phyloP scores from a whole-genome alignment of 1,140 invertebrate species.

The Acromyrmex echinatior region DNA sequence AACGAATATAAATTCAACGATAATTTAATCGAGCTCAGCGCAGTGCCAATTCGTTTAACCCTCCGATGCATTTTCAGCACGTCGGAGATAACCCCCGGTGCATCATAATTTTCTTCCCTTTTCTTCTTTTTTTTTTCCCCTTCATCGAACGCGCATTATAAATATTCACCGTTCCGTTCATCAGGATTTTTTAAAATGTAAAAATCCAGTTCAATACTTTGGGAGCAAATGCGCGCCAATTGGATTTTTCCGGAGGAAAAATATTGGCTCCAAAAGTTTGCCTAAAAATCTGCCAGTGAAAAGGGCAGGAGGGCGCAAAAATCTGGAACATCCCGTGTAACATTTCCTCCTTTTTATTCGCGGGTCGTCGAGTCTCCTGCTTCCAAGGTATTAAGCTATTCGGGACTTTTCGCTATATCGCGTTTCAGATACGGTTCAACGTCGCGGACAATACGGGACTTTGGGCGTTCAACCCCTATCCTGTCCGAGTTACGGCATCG shows the following conservation, averaged over 20 bases:
- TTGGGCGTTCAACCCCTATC: background rate
- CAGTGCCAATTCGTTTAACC: constrained; percentile 46
- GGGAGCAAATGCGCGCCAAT: constrained; percentile 12
- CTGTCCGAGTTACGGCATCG: constrained; percentile 8
- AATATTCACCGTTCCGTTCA: constrained; percentile 26
- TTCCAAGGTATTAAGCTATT: constrained; percentile 14
- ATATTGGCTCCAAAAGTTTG: constrained; percentile 34
- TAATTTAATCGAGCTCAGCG: constrained; percentile 47
- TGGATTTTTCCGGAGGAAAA: constrained; percentile 28
- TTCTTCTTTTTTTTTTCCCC: background rate
- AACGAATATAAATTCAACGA: constrained; percentile 48
- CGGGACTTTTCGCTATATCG: constrained; percentile 6
- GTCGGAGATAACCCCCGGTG: constrained; percentile 25
- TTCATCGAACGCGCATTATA: constrained; percentile 29
- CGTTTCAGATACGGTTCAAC: background rate
- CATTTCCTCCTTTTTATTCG: constrained; percentile 23
- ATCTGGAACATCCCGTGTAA: constrained; percentile 21
- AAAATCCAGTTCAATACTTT: constrained; percentile 19
- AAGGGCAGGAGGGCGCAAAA: constrained; percentile 11
- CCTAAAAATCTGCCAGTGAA: background rate
- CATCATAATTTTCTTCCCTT: constrained; percentile 5
- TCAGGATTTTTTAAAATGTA: constrained; percentile 33
- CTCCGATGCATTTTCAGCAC: constrained; percentile 35
- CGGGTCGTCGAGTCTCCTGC: background rate
- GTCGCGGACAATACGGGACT: constrained; percentile 49